Base-by-base conservation (phyloP, 2,888 invertebrate genomes). In the Poecilus cupreus region DNA sequence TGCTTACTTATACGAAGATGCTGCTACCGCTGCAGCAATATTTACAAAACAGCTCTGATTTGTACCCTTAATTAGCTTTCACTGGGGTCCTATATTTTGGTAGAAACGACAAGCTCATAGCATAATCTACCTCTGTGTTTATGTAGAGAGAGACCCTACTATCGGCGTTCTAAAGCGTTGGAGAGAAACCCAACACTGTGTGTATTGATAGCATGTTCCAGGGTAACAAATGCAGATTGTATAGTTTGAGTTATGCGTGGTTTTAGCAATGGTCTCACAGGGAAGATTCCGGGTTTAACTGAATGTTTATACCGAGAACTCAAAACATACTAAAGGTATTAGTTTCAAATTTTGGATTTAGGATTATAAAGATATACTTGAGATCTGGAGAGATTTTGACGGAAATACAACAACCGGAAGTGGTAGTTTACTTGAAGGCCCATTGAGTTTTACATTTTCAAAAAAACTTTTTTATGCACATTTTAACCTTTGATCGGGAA, bases 1-100 rank as follows among this genome's bases (percentile, higher is more conserved):
- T n/a, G n/a, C n/a, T n/a, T n/a, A n/a, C n/a, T n/a, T n/a, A n/a
- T n/a, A n/a, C n/a, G n/a, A n/a, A n/a, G n/a, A n/a, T n/a, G n/a
- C n/a, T n/a, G n/a, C n/a, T n/a, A n/a, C n/a, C n/a, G n/a, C n/a
- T n/a, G 18, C 54, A 22, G 46, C 70, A 24, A 49, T 72, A 72
- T 46, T 72, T 72, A 72, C 46, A 46, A 72, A 24, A 43, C 70
- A n/a, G 8, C 20, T 22, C 2, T 72, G 72, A 72, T 72, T 72
- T 72, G 43, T 72, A 49, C 46, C 49, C 43, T 72, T 72, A 46
- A 72, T 46, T 72, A 43, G 20, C 72, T 72, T 72, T 72, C 72
- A 72, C 22, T 46, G 24, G 72, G 70, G 49, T 24, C 46, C 11
- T 72, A 24, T 46, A 49, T 72, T 72, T 46, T 11, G 13, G 18